phyloP scores from a whole-genome alignment of 2,113 vertebrate species.

The Thalassoma bifasciatum region DNA sequence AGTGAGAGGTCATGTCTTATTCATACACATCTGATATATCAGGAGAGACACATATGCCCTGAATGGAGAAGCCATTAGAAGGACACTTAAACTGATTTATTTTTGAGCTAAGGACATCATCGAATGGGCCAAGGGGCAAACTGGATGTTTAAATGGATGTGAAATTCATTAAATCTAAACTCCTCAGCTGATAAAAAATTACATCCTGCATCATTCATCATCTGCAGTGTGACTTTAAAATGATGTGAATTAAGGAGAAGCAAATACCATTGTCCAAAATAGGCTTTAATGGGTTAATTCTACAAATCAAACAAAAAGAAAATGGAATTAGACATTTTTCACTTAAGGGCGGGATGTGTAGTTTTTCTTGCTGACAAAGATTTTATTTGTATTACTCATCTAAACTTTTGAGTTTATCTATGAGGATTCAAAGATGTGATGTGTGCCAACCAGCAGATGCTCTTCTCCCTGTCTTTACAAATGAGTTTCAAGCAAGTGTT shows the following conservation, averaged over 20 bases:
- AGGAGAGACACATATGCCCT: conserved; percentile 38
- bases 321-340: no score
- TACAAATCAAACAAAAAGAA: no score
- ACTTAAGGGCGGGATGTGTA: no score
- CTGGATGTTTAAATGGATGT: background rate
- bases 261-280: background rate
- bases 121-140: conserved; percentile 3
- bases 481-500: no score
- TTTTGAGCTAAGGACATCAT: conserved; percentile 19
- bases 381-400: no score
- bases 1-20: conserved; percentile 44
- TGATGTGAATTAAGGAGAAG: no score
- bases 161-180: background rate
- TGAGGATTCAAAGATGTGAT: no score
- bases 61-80: conserved; percentile 13
- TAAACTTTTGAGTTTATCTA: no score
- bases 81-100: conserved; percentile 21
- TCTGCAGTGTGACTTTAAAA: background rate
- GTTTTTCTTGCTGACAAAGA: no score
- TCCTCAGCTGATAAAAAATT: background rate
- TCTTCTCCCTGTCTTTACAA: no score
- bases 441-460: no score
- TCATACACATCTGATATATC: conserved; percentile 41
- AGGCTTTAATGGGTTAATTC: no score
- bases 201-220: background rate